Base-by-base conservation (phyloP, 2,888 invertebrate species). In the Euzophera pinguis region DNA sequence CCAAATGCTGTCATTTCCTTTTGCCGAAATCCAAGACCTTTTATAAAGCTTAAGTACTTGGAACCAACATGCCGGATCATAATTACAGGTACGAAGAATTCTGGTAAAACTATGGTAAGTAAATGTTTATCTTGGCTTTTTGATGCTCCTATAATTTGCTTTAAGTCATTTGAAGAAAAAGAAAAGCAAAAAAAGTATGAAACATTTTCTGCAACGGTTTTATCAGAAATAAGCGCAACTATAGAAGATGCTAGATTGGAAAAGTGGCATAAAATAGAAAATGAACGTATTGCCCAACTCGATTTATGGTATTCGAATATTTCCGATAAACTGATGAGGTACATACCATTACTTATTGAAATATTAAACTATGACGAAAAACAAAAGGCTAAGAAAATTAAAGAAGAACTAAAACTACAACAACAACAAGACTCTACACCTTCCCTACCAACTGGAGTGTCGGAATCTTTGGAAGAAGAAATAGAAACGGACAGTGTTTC, bases 21-120 rank as follows among this genome's bases (percentile, higher is more conserved):
- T 73, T 82, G 87, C 58, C 83, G 82, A 65, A 93, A 94, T 74
- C 94, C 94, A 6, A 81, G 92, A 13, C 91, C 91, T 1, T 94
- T 87, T 74, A 74, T 94, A 10, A 73, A 91, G 54, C 73, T 92
- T 5, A 80, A 91, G 37, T 91, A 88, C 77, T 92, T 94, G 12
- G 91, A 90, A 67, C 91, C 92, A 6, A 88, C 87, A 34, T 92
- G 93, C 63, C 91, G 92, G 71, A 75, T 93, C 37, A 91, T 92
- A 47, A 81, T 94, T 38, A 79, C 92, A 52, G 94, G 94, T 1
- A 93, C 93, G 3, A 87, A 81, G 59, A 80, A 75, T 47, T 90
- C 92, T 10, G 94, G 94, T 1, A 93, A 93, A 82, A 89, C 91
- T 1, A 85, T 91, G 62, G 70, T 93, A 34, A 81, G 93, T 1